These are phyloP conservation scores for Drosophila novamexicana DNA, from an alignment of 1,140 invertebrate genomes.

Conservation along the genomic window DNA sequence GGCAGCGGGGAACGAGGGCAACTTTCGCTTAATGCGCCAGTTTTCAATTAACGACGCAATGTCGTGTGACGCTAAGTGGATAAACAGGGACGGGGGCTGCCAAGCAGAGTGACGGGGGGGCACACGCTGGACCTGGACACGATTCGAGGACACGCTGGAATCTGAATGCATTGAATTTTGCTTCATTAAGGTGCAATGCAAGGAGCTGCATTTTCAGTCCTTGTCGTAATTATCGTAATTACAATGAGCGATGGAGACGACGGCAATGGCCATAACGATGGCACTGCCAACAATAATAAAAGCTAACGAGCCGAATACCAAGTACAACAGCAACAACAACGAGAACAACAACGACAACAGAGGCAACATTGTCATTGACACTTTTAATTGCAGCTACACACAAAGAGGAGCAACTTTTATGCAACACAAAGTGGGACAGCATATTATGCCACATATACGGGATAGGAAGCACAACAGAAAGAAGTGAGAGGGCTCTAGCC, in stretches of 20 bases:
- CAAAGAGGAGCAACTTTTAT: constrained; percentile 35
- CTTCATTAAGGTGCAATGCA: constrained; percentile 70
- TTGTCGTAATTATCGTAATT: constrained; percentile 79
- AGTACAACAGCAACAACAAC: constrained; percentile 38
- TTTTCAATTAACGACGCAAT: constrained; percentile 76
- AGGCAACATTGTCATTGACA: constrained; percentile 63
- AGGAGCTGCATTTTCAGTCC: constrained; percentile 55
- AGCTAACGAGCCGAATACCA: constrained; percentile 63
- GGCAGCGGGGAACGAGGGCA: neutral
- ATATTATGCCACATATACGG: constrained; percentile 61
- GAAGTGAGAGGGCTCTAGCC: constrained; percentile 19
- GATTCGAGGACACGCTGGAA: constrained; percentile 14
- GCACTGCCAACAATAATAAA: constrained; percentile 68
- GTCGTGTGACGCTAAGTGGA: constrained; percentile 67
- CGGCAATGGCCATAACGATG: constrained; percentile 50
- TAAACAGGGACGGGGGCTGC: constrained; percentile 44
- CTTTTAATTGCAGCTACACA: constrained; percentile 70
- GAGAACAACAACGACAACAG: constrained; percentile 13
- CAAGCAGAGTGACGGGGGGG: neutral
- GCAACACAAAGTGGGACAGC: constrained; percentile 63
- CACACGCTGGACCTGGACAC: neutral
- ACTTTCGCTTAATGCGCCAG: constrained; percentile 69
- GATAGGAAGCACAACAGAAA: constrained; percentile 13
- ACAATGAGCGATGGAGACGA: constrained; percentile 73
- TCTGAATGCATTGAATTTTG: constrained; percentile 63